A percentile compares a stretch with the other conserved stretches of the same genome.
These are phyloP conservation scores for Heteromyza rotundicornis DNA, from an alignment of 2,888 invertebrate genomes.

Conservation along the genomic window DNA sequence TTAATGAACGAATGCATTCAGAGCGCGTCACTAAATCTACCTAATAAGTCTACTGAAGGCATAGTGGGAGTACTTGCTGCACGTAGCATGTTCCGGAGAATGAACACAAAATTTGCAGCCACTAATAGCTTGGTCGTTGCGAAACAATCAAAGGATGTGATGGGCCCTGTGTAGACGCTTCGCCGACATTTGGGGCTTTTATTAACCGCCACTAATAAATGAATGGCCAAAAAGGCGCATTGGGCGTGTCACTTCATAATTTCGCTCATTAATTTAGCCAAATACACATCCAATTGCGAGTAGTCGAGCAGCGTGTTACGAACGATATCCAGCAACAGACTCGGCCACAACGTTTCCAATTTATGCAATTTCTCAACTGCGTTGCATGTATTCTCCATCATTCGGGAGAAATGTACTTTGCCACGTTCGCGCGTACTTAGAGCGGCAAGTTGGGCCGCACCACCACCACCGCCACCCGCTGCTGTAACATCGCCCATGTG, in stretches of 20 bases:
- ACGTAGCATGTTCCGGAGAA: no score
- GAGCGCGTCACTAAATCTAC: no score
- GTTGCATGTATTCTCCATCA: slow-evolving; percentile 77
- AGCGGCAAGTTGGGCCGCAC: slow-evolving; percentile 32
- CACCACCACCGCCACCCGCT: slow-evolving; percentile 18
- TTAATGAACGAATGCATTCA: no score
- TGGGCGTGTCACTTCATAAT: slow-evolving; percentile 54
- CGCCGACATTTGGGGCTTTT: no score
- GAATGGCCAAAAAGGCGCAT: no score
- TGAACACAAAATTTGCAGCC: no score
- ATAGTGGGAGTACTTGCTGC: no score
- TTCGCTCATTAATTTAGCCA: slow-evolving; percentile 66
- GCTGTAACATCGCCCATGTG: not conserved
- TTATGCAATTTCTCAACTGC: slow-evolving; percentile 78
- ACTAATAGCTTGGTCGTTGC: no score
- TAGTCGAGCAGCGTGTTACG: slow-evolving; percentile 80
- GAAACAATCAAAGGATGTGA: not conserved
- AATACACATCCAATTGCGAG: slow-evolving; percentile 79
- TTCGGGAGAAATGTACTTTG: slow-evolving; percentile 71
- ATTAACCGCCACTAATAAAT: no score
- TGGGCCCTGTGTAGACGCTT: not conserved
- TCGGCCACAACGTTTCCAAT: slow-evolving; percentile 79
- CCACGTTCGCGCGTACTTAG: slow-evolving; percentile 76
- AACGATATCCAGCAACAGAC: slow-evolving; percentile 77
- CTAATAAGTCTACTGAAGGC: no score